Conservation (phyloP, 2,888 invertebrate species). For the Drosophila melanosoma region DNA sequence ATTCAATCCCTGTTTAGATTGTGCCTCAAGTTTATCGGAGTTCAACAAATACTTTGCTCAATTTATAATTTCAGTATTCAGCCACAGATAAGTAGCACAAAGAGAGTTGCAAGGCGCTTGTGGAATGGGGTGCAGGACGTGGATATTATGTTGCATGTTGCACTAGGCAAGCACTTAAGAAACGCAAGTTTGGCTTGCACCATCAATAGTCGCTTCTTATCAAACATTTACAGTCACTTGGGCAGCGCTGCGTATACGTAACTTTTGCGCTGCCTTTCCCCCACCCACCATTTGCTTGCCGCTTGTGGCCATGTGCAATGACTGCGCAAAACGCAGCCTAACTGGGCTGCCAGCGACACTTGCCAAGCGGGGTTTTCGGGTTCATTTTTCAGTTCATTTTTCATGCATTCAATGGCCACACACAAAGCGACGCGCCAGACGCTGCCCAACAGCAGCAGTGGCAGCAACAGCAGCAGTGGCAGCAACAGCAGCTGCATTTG, state of each 20-base stretch:
- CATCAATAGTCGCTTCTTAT: conserved; percentile 72
- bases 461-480: conserved; percentile 21
- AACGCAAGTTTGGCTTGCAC: conserved; percentile 35
- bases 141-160: conserved; percentile 40
- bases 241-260: conserved; percentile 68
- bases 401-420: conserved; percentile 74
- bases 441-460: conserved; percentile 45
- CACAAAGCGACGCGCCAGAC: conserved; percentile 68
- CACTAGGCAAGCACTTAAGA: conserved; percentile 23
- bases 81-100: not conserved
- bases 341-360: conserved; percentile 71
- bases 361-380: conserved; percentile 56
- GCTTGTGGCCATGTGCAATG: conserved; percentile 52
- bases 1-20: not conserved
- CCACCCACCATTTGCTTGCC: not conserved
- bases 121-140: conserved; percentile 12
- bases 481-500: conserved; percentile 47
- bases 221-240: conserved; percentile 71
- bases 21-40: not conserved
- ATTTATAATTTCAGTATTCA: conserved; percentile 1
- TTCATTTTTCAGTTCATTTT: conserved; percentile 66
- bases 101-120: not conserved
- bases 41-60: not conserved
- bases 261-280: conserved; percentile 21
- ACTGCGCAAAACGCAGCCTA: conserved; percentile 76